Evolutionary conservation across 2,797 vertebrate genomes (phyloP), one percentile per base, ranked within the genome.

Genomic region (Leptodactylus fallax): DNA sequence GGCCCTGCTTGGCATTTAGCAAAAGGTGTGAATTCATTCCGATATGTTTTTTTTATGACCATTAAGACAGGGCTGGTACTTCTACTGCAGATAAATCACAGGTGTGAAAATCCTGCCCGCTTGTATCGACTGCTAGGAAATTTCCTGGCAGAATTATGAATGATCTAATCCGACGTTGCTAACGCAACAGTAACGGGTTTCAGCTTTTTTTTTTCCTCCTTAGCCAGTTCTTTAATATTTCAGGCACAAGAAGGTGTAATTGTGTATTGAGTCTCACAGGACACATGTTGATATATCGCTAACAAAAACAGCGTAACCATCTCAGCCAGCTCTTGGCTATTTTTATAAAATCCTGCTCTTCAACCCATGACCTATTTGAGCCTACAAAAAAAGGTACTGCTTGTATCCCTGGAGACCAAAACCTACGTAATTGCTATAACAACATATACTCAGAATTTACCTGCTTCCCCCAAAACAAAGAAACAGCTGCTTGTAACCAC

Each of bases 211-310:
- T 47, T 65, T 45, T 67, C 71, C 51, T 71, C 19, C 21, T 81
- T 65, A 79, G 53, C 19, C 78, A 45, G 77, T 61, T 63, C 87
- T 84, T 90, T 90, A 79, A 92, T 90, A 91, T 88, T 76, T 81
- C 89, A 90, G 78, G 78, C 89, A 90, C 87, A 85, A 89, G 71
- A 80, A 69, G 36, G 60, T 77, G 71, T 81, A 77, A 85, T 88
- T 85, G 80, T 81, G 83, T 85, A 85, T 79, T 25, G 45, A 7
- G 61, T 81, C 83, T 85, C 87, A 12, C 47, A 47, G 71, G 84
- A 86, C 6, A 0, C 16, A 27, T 69, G 81, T 72, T 12, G 87
- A 91, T 89, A 90, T 77, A 90, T n/a, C 47, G n/a, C 79, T 11
- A 72, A 81, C 13, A 76, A 77, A 72, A 81, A 53, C n/a, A 60